A percentile compares a stretch with the other conserved stretches of the same genome.
Conservation (phyloP, 2,888 invertebrate genomes). For the Mimachlamys varia region DNA sequence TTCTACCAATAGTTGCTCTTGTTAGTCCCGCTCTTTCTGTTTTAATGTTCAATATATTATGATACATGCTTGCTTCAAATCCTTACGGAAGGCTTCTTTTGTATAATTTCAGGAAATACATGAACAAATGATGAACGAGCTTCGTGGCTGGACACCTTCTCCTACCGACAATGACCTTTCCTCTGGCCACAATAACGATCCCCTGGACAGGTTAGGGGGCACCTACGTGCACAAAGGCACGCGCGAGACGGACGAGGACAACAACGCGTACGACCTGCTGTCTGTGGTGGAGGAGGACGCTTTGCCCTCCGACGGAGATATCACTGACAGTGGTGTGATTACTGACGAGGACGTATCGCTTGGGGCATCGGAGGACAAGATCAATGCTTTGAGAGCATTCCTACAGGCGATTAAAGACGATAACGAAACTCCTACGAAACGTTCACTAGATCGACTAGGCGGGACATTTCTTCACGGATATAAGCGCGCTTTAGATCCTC, state of each 20-base stretch:
- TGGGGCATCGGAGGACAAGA: background rate
- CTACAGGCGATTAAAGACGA: background rate
- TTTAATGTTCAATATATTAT: too few species aligned
- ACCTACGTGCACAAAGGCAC: background rate
- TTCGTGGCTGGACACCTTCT: background rate
- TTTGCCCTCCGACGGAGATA: background rate
- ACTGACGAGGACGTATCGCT: background rate
- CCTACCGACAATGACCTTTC: background rate
- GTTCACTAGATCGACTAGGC: background rate
- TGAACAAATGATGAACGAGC: background rate
- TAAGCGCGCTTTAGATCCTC: background rate
- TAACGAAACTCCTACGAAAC: background rate
- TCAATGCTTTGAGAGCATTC: background rate
- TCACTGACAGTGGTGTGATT: background rate
- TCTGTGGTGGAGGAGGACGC: background rate
- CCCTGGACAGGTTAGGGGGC: conserved; percentile 6
- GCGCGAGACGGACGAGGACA: background rate
- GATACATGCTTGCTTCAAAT: background rate
- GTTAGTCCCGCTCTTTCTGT: too few species aligned
- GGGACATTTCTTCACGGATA: background rate
- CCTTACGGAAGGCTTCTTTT: background rate
- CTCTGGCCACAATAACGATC: background rate
- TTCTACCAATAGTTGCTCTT: too few species aligned
- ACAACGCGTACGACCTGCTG: background rate
- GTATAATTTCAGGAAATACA: background rate